Evolutionary conservation across 1,140 invertebrate species (phyloP), one percentile per base, ranked within the genome.

Genomic region (Macrotrachela quadricornifera): DNA sequence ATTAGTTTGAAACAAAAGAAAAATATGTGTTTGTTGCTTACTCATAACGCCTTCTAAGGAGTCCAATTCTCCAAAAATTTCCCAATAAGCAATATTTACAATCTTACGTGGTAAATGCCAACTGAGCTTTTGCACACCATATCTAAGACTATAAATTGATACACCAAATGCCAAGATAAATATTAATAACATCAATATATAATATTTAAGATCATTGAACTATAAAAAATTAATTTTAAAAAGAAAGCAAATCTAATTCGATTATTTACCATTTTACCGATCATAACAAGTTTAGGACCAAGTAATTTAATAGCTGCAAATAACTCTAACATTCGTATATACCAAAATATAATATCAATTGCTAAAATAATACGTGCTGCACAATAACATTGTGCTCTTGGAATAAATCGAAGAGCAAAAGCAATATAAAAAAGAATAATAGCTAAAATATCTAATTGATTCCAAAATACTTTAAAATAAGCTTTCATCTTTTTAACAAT

Each of bases 241-340:
- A n/a, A n/a, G 2, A 2, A 8, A 30, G 8, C 9, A 2, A 30
- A 30, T 2, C 2, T 4, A 30, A 4, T 4, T 4, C 2, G 8
- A 30, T 4, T 30, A 30, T 64, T 61, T 55, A 73, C 67, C 71
- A 73, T 73, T 57, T 63, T 59, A 41, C 64, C 62, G 51, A 73
- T 71, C 64, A 74, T 73, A 18, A 73, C 68, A 6, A 73, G 62
- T 54, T 72, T 73, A 10, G 72, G 73, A 42, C 72, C 72, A 10
- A 71, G 61, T 48, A 63, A 56, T 55, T 64, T 62, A 47, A 65
- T 60, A 1, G 69, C 64, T 16, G 65, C 69, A 56, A 69, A 70
- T 18, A 68, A 69, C 51, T 55, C 63, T 36, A 71, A 57, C 38
- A 68, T 57, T 11, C 68, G 53, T 39, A 68, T 61, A 46, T 62